phyloP scores from a whole-genome alignment of 2,888 invertebrate species.

The Rapana venosa region DNA sequence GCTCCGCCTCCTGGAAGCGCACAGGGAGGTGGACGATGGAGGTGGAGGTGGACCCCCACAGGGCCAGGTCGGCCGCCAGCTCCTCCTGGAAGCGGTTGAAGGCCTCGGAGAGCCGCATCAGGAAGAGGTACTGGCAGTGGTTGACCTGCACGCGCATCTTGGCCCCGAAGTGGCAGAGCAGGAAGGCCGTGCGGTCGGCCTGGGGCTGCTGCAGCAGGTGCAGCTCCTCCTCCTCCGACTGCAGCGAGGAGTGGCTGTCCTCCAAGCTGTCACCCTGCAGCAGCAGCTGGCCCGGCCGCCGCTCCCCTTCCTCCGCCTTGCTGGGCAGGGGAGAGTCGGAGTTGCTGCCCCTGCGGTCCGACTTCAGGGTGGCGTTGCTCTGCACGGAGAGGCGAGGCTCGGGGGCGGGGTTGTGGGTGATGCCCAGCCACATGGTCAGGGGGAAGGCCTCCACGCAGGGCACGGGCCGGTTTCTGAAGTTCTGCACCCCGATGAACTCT shows the following conservation, averaged over 20 bases:
- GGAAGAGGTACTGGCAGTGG: conserved; percentile 94
- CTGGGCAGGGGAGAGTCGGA: conserved; percentile 27
- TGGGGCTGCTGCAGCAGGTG: conserved; percentile 24
- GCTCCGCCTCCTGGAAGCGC: conserved; percentile 89
- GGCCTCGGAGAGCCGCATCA: conserved; percentile 89
- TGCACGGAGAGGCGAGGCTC: conserved; percentile 34
- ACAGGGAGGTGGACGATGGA: conserved; percentile 81
- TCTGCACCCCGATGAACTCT: conserved; percentile 91
- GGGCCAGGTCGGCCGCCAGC: conserved; percentile 75
- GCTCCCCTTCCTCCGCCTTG: conserved; percentile 43
- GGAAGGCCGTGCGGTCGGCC: conserved; percentile 82
- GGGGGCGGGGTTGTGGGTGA: conserved; percentile 12
- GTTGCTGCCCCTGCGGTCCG: conserved; percentile 31
- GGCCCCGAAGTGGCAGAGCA: conserved; percentile 36
- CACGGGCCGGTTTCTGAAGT: conserved; percentile 79
- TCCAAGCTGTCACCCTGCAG: conserved; percentile 54
- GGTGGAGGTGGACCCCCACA: conserved; percentile 31
- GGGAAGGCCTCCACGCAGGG: conserved; percentile 85
- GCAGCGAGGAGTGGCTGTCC: conserved; percentile 33
- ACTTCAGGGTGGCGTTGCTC: conserved; percentile 31
- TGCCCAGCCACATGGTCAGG: conserved; percentile 89
- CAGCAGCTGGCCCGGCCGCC: conserved; percentile 52
- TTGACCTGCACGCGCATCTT: conserved; percentile 84
- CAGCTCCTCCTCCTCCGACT: conserved; percentile 24
- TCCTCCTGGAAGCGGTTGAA: conserved; percentile 78